Conservation (phyloP, 2,113 vertebrate species). For the Butorides virescens region DNA sequence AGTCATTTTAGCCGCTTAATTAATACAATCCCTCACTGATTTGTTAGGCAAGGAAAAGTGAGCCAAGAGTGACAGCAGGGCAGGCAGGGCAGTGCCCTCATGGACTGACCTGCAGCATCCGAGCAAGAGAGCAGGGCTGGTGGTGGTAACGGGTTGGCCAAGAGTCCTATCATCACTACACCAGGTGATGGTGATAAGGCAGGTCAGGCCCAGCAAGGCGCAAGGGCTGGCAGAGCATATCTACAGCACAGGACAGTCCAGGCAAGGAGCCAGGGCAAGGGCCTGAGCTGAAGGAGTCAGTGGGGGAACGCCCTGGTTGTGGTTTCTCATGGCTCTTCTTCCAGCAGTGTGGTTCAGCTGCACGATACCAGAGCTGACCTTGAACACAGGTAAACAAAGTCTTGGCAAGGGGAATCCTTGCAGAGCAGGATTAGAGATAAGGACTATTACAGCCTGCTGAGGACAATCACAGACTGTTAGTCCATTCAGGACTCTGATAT, state of each 20-base stretch:
- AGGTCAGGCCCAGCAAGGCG: accelerated
- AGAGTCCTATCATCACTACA: background rate
- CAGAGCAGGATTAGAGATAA: background rate
- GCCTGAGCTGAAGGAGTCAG: background rate
- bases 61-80: background rate
- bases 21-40: background rate
- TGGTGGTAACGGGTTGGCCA: background rate
- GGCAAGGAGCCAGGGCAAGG: background rate
- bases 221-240: background rate
- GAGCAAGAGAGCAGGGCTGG: background rate
- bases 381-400: background rate
- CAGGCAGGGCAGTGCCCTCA: accelerated
- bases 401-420: background rate
- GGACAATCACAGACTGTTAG: background rate
- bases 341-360: background rate
- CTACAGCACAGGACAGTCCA: background rate
- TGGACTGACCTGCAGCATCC: background rate
- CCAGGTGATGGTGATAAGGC: background rate
- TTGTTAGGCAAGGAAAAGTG: background rate
- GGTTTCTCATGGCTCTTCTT: background rate
- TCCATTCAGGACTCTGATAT: background rate
- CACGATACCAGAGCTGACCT: background rate
- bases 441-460: background rate
- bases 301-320: background rate
- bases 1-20: background rate